Evolutionary conservation across 2,113 vertebrate genomes (phyloP).

Genomic region (Fulica atra): DNA sequence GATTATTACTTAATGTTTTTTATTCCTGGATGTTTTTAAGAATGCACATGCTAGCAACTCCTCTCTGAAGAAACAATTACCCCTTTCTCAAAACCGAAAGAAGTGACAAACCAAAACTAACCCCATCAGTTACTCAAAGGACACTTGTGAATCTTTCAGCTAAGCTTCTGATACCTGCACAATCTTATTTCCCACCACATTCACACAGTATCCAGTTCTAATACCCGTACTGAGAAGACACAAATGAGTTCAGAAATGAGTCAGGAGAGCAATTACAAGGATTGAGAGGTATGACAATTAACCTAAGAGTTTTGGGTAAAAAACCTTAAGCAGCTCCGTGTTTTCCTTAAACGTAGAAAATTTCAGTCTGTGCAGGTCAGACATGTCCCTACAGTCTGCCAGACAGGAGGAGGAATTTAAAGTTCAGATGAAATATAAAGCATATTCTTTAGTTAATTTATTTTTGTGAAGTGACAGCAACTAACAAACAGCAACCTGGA

Average conservation of each 20-base stretch:
- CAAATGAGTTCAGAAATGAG: slow-evolving; percentile 12
- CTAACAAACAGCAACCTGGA: background rate
- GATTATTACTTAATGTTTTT: slow-evolving; percentile 12
- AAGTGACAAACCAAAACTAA: slow-evolving; percentile 23
- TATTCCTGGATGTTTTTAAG: slow-evolving; percentile 8
- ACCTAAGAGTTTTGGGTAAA: background rate
- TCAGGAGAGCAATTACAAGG: background rate
- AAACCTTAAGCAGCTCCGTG: background rate
- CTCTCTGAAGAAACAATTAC: background rate
- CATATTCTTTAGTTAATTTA: background rate
- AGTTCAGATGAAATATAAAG: slow-evolving; percentile 5
- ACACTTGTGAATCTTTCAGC: background rate
- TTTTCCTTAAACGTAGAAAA: background rate
- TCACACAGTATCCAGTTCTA: background rate
- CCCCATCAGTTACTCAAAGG: background rate
- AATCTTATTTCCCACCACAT: background rate
- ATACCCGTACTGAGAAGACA: background rate
- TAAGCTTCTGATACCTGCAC: background rate
- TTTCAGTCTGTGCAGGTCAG: background rate
- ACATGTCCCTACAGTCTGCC: background rate
- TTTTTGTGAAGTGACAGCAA: slow-evolving; percentile 16
- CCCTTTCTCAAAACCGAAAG: background rate
- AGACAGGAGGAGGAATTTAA: background rate
- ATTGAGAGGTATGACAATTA: background rate
- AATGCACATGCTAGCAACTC: background rate